Evolutionary conservation across 2,113 vertebrate species (phyloP).

Genomic region (Eublepharis macularius): DNA sequence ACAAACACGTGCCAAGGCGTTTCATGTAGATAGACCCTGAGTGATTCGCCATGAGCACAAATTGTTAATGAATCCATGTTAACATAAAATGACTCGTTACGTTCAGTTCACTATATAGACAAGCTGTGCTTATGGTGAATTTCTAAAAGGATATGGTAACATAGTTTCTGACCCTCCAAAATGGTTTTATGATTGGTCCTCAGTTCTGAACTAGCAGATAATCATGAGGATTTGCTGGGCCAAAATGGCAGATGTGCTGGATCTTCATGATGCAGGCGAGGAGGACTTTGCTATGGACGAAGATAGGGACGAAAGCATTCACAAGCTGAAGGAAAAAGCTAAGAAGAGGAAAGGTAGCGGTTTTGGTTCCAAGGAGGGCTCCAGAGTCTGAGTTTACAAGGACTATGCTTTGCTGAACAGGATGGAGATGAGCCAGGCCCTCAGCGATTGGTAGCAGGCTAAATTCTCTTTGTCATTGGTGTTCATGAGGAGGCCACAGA

Average conservation of each 20-base stretch:
- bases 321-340: constrained; percentile 95
- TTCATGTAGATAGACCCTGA: too few relatives aligned
- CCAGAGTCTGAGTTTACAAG: constrained; percentile 88
- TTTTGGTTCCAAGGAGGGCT: constrained; percentile 93
- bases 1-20: too few relatives aligned
- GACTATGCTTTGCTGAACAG: constrained; percentile 95
- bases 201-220: not conserved
- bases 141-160: not conserved
- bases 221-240: not conserved
- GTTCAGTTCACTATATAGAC: not conserved
- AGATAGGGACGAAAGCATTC: constrained; percentile 98
- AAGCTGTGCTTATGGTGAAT: not conserved
- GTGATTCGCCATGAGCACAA: not conserved
- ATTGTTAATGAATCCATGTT: not conserved
- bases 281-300: too few relatives aligned
- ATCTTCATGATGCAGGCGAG: too few relatives aligned
- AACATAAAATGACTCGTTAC: not conserved
- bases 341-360: constrained; percentile 94
- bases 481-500: constrained; percentile 96
- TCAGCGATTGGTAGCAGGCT: constrained; percentile 95
- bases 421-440: constrained; percentile 95
- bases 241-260: too few relatives aligned
- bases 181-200: not conserved
- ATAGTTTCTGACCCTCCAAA: not conserved
- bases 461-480: constrained; percentile 96